phyloP scores from a whole-genome alignment of 2,113 vertebrate genomes.

The Xiphophorus couchianus region DNA sequence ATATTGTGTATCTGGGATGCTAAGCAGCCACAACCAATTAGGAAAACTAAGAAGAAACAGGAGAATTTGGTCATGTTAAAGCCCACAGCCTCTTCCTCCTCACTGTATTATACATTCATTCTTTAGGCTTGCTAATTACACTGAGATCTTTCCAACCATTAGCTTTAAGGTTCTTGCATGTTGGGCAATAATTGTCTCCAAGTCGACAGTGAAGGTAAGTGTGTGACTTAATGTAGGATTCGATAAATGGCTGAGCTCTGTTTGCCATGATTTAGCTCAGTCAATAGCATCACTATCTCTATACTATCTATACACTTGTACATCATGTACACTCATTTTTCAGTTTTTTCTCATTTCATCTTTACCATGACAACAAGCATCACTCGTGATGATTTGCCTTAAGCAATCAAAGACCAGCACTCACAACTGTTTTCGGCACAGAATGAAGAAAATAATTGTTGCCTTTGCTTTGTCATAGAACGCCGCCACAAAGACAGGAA shows the following conservation, averaged over 20 bases:
- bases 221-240: background rate
- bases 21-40: background rate
- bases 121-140: slow-evolving; percentile 61
- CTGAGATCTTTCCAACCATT: slow-evolving; percentile 40
- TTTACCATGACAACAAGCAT: background rate
- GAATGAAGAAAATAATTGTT: background rate
- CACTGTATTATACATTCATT: slow-evolving; percentile 44
- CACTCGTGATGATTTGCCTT: background rate
- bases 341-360: background rate
- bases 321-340: background rate
- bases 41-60: background rate
- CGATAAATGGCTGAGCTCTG: slow-evolving; percentile 40
- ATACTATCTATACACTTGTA: background rate
- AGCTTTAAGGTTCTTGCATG: slow-evolving; percentile 49
- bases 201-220: slow-evolving; percentile 31
- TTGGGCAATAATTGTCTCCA: slow-evolving; percentile 55
- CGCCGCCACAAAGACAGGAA: background rate
- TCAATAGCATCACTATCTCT: slow-evolving; percentile 20
- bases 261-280: slow-evolving; percentile 16
- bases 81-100: background rate
- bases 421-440: background rate
- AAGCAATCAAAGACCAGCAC: background rate
- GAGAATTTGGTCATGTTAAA: slow-evolving; percentile 12
- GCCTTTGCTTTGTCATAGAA: background rate
- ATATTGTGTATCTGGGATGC: background rate